phyloP scores from a whole-genome alignment of 1,140 invertebrate genomes.

The Caenorhabditis briggsae region DNA sequence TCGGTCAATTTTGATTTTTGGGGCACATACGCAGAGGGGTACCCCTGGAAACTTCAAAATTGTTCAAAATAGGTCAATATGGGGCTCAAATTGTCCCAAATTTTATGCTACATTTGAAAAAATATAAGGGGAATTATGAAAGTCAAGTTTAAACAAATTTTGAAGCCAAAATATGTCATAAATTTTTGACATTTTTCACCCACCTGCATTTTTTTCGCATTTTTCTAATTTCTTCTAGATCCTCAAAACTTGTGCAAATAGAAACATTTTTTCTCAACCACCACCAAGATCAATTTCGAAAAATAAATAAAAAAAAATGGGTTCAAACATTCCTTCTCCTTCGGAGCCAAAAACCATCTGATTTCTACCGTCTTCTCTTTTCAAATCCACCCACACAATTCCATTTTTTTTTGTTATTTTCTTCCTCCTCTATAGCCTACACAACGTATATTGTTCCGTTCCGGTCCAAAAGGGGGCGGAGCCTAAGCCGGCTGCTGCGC shows the following conservation, averaged over 20 bases:
- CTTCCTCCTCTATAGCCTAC: background rate
- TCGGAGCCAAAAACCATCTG: background rate
- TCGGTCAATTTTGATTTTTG: no score
- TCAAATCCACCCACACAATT: background rate
- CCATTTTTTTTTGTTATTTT: background rate
- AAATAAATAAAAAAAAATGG: background rate
- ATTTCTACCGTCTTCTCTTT: background rate
- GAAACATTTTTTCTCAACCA: background rate
- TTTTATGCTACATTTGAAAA: no score
- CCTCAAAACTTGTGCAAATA: background rate
- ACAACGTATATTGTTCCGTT: background rate
- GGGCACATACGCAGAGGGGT: no score
- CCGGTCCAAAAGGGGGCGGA: constrained; percentile 2
- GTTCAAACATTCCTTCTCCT: background rate
- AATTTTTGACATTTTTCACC: no score
- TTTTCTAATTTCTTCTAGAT: background rate
- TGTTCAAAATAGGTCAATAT: no score
- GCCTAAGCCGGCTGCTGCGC: background rate
- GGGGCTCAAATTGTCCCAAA: no score
- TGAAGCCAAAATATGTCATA: no score
- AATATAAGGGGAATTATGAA: no score
- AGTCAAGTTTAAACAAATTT: no score
- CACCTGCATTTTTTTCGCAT: background rate
- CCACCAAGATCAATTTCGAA: background rate
- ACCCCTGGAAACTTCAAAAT: no score